phyloP scores from a whole-genome alignment of 2,797 vertebrate species.

The Notoglanidium macrostoma region DNA sequence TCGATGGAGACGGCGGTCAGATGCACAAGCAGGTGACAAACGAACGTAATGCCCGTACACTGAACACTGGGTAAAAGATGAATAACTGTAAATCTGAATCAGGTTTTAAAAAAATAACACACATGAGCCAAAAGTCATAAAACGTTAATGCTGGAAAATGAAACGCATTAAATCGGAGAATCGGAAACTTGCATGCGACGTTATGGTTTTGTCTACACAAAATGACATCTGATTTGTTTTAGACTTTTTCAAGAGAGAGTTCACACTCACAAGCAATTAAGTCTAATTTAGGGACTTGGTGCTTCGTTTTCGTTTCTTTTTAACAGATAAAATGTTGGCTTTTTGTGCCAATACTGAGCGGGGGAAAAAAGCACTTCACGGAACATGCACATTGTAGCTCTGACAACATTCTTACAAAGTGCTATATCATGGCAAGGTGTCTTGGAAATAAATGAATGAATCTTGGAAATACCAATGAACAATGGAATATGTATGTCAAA shows the following conservation, averaged over 20 bases:
- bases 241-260: neutral
- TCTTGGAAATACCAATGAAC: too few relatives aligned
- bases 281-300: neutral
- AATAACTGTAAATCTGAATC: neutral
- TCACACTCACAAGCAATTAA: neutral
- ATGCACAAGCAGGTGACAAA: slow-evolving; percentile 88
- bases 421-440: too few relatives aligned
- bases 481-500: too few relatives aligned
- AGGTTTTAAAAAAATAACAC: too few relatives aligned
- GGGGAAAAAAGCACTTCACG: neutral
- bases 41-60: slow-evolving; percentile 87
- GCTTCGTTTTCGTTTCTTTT: neutral
- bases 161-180: too few relatives aligned
- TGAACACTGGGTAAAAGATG: slow-evolving; percentile 67
- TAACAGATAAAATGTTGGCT: too few relatives aligned
- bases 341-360: neutral
- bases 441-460: too few relatives aligned
- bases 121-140: too few relatives aligned
- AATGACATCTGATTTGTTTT: neutral
- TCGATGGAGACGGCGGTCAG: slow-evolving; percentile 89
- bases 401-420: neutral
- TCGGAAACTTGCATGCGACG: neutral
- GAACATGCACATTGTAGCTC: neutral
- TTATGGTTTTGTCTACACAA: neutral
- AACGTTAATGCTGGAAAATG: too few relatives aligned